Conservation (phyloP, 2,113 vertebrate species). For the Psettodes erumei region DNA sequence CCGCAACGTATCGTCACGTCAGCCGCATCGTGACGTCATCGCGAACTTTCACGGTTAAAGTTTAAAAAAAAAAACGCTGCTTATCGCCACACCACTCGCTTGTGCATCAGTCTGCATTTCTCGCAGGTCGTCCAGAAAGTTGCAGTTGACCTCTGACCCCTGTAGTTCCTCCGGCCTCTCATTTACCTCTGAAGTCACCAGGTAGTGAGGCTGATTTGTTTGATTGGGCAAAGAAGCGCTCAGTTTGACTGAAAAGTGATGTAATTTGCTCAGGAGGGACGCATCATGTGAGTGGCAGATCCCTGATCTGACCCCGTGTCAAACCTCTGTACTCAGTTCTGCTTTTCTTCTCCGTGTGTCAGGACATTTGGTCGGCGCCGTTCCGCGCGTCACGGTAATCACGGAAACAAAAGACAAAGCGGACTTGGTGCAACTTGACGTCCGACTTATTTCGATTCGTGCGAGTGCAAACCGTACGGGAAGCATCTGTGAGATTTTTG, state of each 20-base stretch:
- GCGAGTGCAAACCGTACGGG: too few relatives aligned
- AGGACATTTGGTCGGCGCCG: not conserved
- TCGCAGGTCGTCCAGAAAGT: not conserved
- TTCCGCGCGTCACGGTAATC: not conserved
- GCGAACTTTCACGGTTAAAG: too few relatives aligned
- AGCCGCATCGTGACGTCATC: too few relatives aligned
- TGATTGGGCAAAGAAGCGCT: not conserved
- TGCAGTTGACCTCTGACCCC: not conserved
- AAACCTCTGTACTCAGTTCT: not conserved
- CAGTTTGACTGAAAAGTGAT: too few relatives aligned
- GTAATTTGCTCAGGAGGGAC: too few relatives aligned
- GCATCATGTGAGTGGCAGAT: not conserved
- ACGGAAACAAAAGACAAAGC: not conserved
- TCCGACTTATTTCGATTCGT: too few relatives aligned
- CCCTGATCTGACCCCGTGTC: not conserved
- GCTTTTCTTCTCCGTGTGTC: not conserved
- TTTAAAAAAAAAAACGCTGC: too few relatives aligned
- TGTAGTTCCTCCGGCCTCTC: not conserved
- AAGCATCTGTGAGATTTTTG: too few relatives aligned
- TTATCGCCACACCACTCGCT: too few relatives aligned
- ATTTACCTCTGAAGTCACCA: not conserved
- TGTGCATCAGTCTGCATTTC: not conserved
- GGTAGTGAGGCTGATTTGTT: not conserved
- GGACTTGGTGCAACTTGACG: not conserved
- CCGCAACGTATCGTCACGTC: too few relatives aligned